Evolutionary conservation across 1,140 invertebrate genomes (phyloP), one percentile per base, ranked within the genome.

Genomic region (Lerema accius): DNA sequence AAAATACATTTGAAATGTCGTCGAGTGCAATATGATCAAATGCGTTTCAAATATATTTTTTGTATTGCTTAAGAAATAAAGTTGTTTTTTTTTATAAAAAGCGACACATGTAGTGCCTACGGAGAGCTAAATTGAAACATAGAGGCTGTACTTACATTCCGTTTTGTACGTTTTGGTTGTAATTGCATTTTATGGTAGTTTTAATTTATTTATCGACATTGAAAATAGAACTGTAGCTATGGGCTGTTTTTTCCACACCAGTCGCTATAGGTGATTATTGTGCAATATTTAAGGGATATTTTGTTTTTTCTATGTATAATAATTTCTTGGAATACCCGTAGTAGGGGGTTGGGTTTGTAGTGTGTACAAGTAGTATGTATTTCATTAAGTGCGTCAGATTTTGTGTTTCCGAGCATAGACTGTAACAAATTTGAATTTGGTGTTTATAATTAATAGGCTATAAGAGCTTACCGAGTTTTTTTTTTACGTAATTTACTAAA

Each of bases 201-300:
- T 50, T 78, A 75, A 69, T 76, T 77, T 80, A 71, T 74, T 77
- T 75, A 79, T 67, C 75, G 76, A 76, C 67, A 63, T 76, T 28
- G 9, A 43, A 23, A 42, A 55, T 55, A 55, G 51, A 9, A 55
- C 9, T 55, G 73, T 84, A 86, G 82, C 75, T 71, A 76, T 77
- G 83, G 79, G 83, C 82, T 86, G 83, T 80, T 84, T 84, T 73
- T 76, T 75, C 69, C 65, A 78, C 83, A 77, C 73, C 49, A 73
- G 78, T 66, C 80, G 84, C 79, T 80, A 77, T 80, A 84, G 79
- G 72, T 70, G 65, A 71, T 82, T 66, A 76, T 76, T 81, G 84
- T 86, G 82, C 84, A 85, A 86, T 84, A 79, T 74, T 72, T 71
- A 77, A 72, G 71, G 69, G 71, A 58, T 73, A 73, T 73, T 70